A percentile compares a stretch with the other conserved stretches of the same genome.
Evolutionary conservation across 2,888 invertebrate species (phyloP).

Genomic region (Lydus trimaculatus): DNA sequence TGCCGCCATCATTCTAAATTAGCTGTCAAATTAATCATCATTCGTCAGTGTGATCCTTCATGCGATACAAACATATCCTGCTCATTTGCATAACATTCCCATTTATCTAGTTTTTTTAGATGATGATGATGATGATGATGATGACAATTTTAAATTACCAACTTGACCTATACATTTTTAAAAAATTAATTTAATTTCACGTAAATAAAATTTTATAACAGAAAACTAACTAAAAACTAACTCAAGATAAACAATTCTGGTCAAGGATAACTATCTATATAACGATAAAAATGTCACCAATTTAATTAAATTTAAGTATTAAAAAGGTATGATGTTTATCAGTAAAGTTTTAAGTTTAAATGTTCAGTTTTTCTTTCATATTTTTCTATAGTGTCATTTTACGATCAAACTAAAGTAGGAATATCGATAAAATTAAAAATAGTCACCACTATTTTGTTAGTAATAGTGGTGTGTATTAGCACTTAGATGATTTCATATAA

Average conservation of each 20-base stretch:
- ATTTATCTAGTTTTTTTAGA: background rate
- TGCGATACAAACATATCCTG: slow-evolving; percentile 36
- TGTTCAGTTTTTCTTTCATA: background rate
- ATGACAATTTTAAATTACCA: background rate
- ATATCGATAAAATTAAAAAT: slow-evolving; percentile 27
- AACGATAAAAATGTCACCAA: slow-evolving; percentile 4
- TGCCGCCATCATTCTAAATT: slow-evolving; percentile 38
- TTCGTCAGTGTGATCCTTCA: slow-evolving; percentile 45
- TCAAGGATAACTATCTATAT: background rate
- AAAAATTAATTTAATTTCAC: background rate
- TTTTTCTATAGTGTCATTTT: background rate
- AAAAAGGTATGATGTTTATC: background rate
- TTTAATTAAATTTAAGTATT: background rate
- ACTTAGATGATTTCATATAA: slow-evolving; percentile 20
- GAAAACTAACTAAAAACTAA: background rate
- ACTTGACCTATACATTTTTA: background rate
- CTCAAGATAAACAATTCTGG: background rate
- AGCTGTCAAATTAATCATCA: slow-evolving; percentile 49
- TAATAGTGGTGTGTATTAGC: slow-evolving; percentile 19
- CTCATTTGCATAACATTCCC: slow-evolving; percentile 37
- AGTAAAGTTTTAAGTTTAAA: background rate
- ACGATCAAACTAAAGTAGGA: slow-evolving; percentile 6
- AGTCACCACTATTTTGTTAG: slow-evolving; percentile 9
- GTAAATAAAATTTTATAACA: background rate
- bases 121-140: too few relatives aligned